These are phyloP conservation scores for Danio albolineatus DNA, from an alignment of 2,797 vertebrate genomes.

Conservation along the genomic window DNA sequence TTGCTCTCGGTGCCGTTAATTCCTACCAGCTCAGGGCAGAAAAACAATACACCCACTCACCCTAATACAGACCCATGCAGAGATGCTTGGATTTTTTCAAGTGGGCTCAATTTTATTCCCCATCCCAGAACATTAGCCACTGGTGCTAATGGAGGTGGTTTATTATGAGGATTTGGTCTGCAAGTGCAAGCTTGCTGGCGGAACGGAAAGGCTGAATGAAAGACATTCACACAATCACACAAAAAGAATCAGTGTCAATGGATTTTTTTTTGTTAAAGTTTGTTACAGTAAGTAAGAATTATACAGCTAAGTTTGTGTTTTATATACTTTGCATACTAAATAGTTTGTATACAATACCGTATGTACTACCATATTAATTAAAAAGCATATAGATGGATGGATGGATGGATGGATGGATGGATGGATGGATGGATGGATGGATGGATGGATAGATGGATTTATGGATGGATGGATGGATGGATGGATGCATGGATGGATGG, in stretches of 20 bases:
- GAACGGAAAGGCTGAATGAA: constrained; percentile 9
- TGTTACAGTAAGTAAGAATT: neutral
- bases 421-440: neutral
- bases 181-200: neutral
- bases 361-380: too few relatives aligned
- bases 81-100: constrained; percentile 67
- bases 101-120: constrained; percentile 57
- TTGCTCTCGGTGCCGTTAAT: neutral
- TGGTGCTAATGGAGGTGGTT: constrained; percentile 72
- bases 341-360: neutral
- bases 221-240: neutral
- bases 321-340: neutral
- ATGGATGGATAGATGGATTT: neutral
- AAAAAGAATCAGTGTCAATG: neutral
- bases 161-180: constrained; percentile 59
- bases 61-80: constrained; percentile 36
- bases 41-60: constrained; percentile 38
- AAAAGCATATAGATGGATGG: neutral
- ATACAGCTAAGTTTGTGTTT: neutral
- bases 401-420: neutral
- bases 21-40: neutral
- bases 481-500: too few relatives aligned
- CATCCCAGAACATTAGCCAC: constrained; percentile 66
- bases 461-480: too few relatives aligned
- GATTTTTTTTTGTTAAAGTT: neutral